A percentile compares a stretch with the other conserved stretches of the same genome.
These are phyloP conservation scores for Stenolophus ochropezus DNA, from an alignment of 2,888 invertebrate genomes.

Conservation along the genomic window DNA sequence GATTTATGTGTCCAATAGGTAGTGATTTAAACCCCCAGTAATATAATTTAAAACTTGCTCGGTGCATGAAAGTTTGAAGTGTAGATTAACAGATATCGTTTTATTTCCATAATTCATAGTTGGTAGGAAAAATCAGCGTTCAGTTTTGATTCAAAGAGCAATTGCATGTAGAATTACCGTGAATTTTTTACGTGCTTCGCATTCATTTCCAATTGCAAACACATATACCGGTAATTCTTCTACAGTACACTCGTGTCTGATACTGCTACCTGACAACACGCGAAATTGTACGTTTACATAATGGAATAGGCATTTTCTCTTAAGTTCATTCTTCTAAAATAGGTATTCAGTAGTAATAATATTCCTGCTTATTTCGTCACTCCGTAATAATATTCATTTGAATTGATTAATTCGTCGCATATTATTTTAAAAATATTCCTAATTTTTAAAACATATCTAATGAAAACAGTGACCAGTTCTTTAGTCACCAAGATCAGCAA, in stretches of 20 bases:
- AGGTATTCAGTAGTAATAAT: neutral
- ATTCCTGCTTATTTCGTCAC: no score
- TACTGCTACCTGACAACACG: conserved; percentile 28
- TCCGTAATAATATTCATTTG: no score
- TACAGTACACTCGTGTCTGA: conserved; percentile 42
- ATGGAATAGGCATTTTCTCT: neutral
- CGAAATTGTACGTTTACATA: conserved; percentile 45
- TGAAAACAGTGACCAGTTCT: no score
- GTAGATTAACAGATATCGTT: conserved; percentile 28
- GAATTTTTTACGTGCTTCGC: conserved; percentile 21
- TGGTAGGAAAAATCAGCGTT: conserved; percentile 8
- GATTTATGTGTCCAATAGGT: neutral
- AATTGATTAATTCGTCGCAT: no score
- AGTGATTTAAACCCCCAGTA: neutral
- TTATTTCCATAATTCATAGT: conserved; percentile 18
- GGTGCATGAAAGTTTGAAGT: neutral
- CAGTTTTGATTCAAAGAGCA: conserved; percentile 42
- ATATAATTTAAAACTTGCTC: neutral
- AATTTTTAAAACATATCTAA: no score
- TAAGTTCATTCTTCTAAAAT: neutral
- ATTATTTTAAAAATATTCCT: no score
- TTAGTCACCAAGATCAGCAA: no score
- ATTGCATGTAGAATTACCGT: conserved; percentile 28
- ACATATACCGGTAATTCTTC: conserved; percentile 41
- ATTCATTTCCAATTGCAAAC: conserved; percentile 13